phyloP scores from a whole-genome alignment of 2,113 vertebrate genomes.

The Tragulus kanchil region DNA sequence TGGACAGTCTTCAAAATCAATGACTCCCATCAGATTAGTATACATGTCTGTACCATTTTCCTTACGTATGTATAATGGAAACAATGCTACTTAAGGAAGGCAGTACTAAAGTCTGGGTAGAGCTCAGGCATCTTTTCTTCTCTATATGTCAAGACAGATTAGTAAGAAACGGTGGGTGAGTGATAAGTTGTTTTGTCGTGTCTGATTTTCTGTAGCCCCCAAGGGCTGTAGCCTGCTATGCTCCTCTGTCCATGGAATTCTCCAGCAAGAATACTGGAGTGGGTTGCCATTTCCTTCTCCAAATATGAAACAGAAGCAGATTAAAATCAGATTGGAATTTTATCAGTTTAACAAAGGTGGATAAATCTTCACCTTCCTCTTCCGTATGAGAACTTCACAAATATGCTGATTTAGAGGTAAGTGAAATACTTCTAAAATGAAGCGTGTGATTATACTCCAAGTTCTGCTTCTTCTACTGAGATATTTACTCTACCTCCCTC shows the following conservation, averaged over 20 bases:
- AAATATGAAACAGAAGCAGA: neutral
- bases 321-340: neutral
- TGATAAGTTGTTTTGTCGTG: no score
- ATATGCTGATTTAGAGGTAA: neutral
- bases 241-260: no score
- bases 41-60: neutral
- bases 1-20: neutral
- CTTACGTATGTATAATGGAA: neutral
- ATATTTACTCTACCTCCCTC: neutral
- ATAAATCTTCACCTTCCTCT: neutral
- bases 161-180: neutral
- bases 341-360: neutral
- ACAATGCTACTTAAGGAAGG: neutral
- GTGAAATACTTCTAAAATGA: conserved; percentile 17
- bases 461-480: neutral
- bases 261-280: no score
- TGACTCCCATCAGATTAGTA: neutral
- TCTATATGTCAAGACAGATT: neutral
- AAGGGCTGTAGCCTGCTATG: no score
- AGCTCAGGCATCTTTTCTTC: neutral
- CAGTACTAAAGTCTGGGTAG: neutral
- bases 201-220: no score
- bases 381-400: neutral
- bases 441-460: conserved; percentile 8
- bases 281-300: no score